Base-by-base conservation (phyloP, 2,797 vertebrate species). In the Aselliscus stoliczkanus region DNA sequence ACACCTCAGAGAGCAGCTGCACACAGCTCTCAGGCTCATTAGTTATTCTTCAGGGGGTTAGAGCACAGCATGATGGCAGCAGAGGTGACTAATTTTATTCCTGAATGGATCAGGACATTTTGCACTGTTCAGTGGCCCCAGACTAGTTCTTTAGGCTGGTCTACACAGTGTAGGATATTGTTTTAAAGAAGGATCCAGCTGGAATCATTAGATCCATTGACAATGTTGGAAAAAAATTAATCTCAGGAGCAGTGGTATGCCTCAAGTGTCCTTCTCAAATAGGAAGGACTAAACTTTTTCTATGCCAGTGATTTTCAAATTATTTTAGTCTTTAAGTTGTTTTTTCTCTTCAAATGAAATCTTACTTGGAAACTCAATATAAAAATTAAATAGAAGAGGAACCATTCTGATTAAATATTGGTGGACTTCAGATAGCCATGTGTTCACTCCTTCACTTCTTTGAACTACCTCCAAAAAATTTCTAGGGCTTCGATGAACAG, bases 251-350 rank as follows among this genome's bases (percentile, higher is more conserved):
- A 64, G 7, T 65, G 44, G 27, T 65, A 18, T 60, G 44, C 1
- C 56, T 11, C 15, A 44, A 11, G 10, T 67, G 47, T 69, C 44
- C 37, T 83, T 75, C 79, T 91, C 37, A 67, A 4, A 31, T 42
- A 14, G 5, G 23, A 77, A 72, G 31, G 56, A 50, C 27, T 73
- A 65, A 84, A 65, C 25, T 83, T 69, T 95, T 92, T 79, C 31
- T 83, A 27, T 42, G 27, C 27, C 42, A 92, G 39, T 76, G n/a
- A 69, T 87, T 96, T 96, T 85, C 44, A 73, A 95, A 80, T 83
- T 84, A 80, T 92, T 82, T 95, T 70, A 86, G 25, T 52, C 11
- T 92, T 93, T 87, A 92, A 54, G 84, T 21, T 76, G 6, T 31
- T 44, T 14, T 2, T 1, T 31, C 17, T 15, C 44, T 62, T 25